These are phyloP conservation scores for Drosophila auraria DNA, from an alignment of 1,140 invertebrate genomes.

Conservation along the genomic window DNA sequence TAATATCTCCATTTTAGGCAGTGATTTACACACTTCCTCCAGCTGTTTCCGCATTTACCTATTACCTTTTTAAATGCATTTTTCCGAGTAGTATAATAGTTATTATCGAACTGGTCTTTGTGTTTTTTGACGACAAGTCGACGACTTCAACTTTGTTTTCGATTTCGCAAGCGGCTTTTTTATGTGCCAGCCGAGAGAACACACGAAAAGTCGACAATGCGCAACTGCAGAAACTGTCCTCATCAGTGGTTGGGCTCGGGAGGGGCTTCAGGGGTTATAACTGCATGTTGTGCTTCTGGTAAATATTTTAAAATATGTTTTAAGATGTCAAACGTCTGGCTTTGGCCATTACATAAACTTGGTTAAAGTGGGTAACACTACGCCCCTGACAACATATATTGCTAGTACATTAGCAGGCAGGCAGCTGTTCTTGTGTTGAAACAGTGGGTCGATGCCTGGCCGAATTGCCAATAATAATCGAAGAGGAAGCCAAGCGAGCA, in stretches of 20 bases:
- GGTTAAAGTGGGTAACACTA: neutral
- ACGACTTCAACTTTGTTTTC: slow-evolving; percentile 51
- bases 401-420: slow-evolving; percentile 6
- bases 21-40: neutral
- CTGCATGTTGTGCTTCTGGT: neutral
- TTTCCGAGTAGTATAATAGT: slow-evolving; percentile 5
- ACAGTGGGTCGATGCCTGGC: slow-evolving; percentile 39
- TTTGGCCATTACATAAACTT: too few relatives aligned
- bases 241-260: slow-evolving; percentile 3
- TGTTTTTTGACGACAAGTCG: slow-evolving; percentile 21
- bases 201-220: slow-evolving; percentile 27
- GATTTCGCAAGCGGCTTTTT: slow-evolving; percentile 48
- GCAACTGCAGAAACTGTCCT: slow-evolving; percentile 31
- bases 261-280: slow-evolving; percentile 4
- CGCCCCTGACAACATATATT: slow-evolving; percentile 7
- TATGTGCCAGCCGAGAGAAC: slow-evolving; percentile 12
- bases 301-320: neutral
- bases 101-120: slow-evolving; percentile 11
- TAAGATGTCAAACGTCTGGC: neutral
- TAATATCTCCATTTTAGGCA: slow-evolving; percentile 6
- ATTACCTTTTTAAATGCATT: slow-evolving; percentile 16
- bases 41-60: neutral
- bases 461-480: slow-evolving; percentile 7
- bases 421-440: slow-evolving; percentile 14
- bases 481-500: slow-evolving; percentile 35